Conservation (phyloP, 2,888 invertebrate genomes). For the Coenonympha glycerion region DNA sequence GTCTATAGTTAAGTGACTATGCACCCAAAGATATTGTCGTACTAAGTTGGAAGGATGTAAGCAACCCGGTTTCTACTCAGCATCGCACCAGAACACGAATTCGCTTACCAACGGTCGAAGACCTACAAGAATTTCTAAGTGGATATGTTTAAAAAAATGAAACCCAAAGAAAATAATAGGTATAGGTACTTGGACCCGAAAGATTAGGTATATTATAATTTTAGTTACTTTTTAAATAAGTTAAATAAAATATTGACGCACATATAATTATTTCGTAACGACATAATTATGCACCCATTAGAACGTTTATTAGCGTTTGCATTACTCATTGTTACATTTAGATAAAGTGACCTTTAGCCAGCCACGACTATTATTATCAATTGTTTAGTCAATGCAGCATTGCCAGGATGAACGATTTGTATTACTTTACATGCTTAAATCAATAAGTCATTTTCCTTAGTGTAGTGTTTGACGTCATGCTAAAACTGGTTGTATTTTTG, state of each 20-base stretch:
- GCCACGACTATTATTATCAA: constrained; percentile 34
- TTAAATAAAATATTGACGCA: background rate
- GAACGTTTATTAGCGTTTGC: constrained; percentile 10
- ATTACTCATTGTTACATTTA: constrained; percentile 44
- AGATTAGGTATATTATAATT: too few species aligned
- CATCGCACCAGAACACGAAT: too few species aligned
- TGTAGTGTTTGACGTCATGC: constrained; percentile 15
- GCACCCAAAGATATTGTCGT: too few species aligned
- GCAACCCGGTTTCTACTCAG: too few species aligned
- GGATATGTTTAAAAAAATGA: too few species aligned
- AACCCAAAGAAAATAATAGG: too few species aligned
- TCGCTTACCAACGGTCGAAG: too few species aligned
- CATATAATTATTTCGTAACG: constrained; percentile 1
- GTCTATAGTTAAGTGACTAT: too few species aligned
- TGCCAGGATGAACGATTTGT: constrained; percentile 25
- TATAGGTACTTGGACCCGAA: too few species aligned
- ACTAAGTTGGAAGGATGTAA: too few species aligned
- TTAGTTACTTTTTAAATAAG: background rate
- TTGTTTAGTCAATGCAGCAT: constrained; percentile 30
- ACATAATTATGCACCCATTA: constrained; percentile 12
- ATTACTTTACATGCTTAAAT: constrained; percentile 30
- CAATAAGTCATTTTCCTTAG: constrained; percentile 20
- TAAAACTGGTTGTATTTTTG: constrained; percentile 1
- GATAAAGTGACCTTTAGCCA: constrained; percentile 46
- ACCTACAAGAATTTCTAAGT: too few species aligned